phyloP scores from a whole-genome alignment of 2,113 vertebrate species.

The Ochotona curzoniae region DNA sequence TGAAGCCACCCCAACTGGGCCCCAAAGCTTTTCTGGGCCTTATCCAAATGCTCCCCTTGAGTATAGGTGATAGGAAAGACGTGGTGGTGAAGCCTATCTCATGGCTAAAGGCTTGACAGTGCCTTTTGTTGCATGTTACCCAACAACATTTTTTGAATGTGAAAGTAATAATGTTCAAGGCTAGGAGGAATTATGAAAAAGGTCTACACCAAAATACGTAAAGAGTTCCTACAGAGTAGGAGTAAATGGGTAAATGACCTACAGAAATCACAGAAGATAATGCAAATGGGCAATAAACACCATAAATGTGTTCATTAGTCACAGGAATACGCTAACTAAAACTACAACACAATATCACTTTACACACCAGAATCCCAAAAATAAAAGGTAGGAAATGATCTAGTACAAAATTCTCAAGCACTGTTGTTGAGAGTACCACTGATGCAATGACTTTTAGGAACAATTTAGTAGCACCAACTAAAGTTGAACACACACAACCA shows the following conservation, averaged over 20 bases:
- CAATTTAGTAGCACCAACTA: background rate
- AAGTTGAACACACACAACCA: background rate
- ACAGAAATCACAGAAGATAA: background rate
- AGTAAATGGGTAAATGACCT: conserved; percentile 25
- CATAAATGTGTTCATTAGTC: background rate
- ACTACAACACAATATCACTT: background rate
- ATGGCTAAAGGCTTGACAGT: background rate
- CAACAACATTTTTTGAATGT: background rate
- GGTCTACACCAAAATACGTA: background rate
- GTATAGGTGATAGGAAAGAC: background rate
- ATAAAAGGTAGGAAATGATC: background rate
- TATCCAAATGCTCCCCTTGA: background rate
- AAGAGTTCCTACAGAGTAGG: background rate
- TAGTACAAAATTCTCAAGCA: background rate
- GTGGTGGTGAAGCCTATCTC: background rate
- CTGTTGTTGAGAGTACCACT: background rate
- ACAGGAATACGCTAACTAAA: background rate
- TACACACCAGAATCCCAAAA: background rate
- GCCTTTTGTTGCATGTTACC: background rate
- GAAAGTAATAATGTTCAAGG: background rate
- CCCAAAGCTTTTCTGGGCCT: background rate
- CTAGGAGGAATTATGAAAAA: background rate
- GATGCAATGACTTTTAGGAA: background rate
- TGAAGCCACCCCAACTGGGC: background rate
- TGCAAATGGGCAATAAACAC: background rate